phyloP scores from a whole-genome alignment of 2,797 vertebrate species.

The Parauchenoglanis punctatus region DNA sequence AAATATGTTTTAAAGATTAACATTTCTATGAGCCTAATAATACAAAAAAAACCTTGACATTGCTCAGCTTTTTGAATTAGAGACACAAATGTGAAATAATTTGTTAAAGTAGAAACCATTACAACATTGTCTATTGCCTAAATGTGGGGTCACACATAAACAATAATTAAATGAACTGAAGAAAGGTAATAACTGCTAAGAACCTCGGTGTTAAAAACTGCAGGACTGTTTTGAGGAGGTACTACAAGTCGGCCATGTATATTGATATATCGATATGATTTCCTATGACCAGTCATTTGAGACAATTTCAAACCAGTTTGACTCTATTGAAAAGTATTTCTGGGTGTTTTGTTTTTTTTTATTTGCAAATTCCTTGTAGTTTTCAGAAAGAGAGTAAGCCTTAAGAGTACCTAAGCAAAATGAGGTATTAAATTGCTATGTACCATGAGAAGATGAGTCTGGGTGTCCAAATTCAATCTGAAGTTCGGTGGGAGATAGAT shows the following conservation, averaged over 20 bases:
- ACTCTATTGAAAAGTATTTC: not conserved
- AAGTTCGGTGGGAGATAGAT: slow-evolving; percentile 33
- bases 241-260: not conserved
- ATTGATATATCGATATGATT: not conserved
- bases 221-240: not conserved
- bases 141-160: not conserved
- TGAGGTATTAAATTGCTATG: slow-evolving; percentile 26
- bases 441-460: slow-evolving; percentile 21
- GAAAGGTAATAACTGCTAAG: not conserved
- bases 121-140: not conserved
- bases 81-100: not conserved
- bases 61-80: not conserved
- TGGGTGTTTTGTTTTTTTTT: not conserved
- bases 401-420: slow-evolving; percentile 12
- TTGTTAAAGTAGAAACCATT: not conserved
- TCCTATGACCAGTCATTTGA: not conserved
- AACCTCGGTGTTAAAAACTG: not conserved
- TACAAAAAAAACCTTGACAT: not conserved
- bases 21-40: not conserved
- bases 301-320: not conserved
- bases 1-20: not conserved
- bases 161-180: not conserved
- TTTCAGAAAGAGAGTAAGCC: not conserved
- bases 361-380: not conserved
- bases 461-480: slow-evolving; percentile 31